Evolutionary conservation across 1,140 invertebrate genomes (phyloP), one percentile per base, ranked within the genome.

Genomic region (Calosoma granatense): DNA sequence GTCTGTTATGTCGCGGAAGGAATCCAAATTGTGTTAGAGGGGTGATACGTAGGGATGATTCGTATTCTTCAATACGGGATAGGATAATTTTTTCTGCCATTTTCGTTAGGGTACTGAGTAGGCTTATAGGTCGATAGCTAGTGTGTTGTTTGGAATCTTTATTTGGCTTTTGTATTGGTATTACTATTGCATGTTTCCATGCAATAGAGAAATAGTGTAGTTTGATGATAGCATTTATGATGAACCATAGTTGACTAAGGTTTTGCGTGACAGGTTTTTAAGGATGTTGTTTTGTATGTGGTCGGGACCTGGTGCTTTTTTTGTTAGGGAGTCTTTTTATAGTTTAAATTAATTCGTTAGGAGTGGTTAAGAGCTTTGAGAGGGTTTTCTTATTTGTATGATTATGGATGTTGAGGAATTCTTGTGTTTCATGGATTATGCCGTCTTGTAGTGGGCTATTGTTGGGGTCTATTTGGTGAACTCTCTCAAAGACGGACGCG

Each of bases 11-110:
- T 11, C 55, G 51, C 22, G 22, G 22, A 61, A 67, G 62, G 41
- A 76, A 76, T 0, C 70, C 72, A 61, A 72, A 74, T 58, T 76
- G 70, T 4, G 68, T 36, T 53, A 66, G 54, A 1, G 57, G 56
- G 6, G 65, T 59, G 1, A 65, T 62, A 12, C 66, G 61, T 1
- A 63, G 51, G 47, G 56, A 36, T 19, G 51, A 30, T 20, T 63
- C 56, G 43, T 53, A 26, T 22, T 58, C 52, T 43, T 59, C 52
- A 0, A 68, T 15, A 60, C 62, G 64, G 12, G 15, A 63, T 0
- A 63, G 60, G n/a, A 69, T 62, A 20, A 63, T 55, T 58, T 59
- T 66, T 62, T 70, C 67, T 3, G 58, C 60, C 1, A 65, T 0
- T 63, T 74, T 74, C 11, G 59, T 57, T 0, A 73, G 2, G 0